Conservation (phyloP, 1,140 invertebrate species). For the Macrostomum lignano region DNA sequence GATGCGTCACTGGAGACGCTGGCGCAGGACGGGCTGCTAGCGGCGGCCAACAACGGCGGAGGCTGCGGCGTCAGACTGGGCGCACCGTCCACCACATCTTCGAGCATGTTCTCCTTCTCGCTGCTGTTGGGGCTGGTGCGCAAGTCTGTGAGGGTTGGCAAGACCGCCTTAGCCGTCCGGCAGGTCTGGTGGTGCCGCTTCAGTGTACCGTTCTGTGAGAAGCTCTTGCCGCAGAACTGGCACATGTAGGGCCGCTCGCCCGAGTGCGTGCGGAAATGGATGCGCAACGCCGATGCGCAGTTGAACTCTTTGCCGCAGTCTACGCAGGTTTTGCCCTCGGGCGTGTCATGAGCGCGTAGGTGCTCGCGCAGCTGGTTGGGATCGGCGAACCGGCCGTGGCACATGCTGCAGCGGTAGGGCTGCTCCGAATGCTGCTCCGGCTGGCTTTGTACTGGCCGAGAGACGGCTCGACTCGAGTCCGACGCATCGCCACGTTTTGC, state of each 20-base stretch:
- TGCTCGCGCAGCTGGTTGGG: neutral
- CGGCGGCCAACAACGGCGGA: no score
- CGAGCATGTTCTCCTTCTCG: no score
- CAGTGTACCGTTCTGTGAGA: constrained; percentile 5
- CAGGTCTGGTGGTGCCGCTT: constrained; percentile 5
- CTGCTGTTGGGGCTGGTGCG: no score
- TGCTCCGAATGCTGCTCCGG: no score
- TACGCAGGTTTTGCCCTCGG: constrained; percentile 2
- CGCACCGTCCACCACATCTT: no score
- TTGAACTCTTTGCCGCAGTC: constrained; percentile 4
- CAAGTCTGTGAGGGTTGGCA: no score
- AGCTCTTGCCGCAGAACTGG: constrained; percentile 4
- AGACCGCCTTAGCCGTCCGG: neutral
- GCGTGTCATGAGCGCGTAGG: neutral
- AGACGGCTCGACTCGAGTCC: no score
- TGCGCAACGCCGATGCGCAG: constrained; percentile 3
- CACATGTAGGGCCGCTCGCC: constrained; percentile 5
- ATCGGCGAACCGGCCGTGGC: neutral
- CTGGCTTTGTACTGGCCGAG: no score
- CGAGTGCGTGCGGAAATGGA: constrained; percentile 5
- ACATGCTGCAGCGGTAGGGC: neutral
- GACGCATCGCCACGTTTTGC: no score
- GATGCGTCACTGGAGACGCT: no score
- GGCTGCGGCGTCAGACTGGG: no score
- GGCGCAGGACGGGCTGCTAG: no score